A percentile compares a stretch with the other conserved stretches of the same genome.
phyloP scores from a whole-genome alignment of 2,888 invertebrate species.

The Agrotis segetum region DNA sequence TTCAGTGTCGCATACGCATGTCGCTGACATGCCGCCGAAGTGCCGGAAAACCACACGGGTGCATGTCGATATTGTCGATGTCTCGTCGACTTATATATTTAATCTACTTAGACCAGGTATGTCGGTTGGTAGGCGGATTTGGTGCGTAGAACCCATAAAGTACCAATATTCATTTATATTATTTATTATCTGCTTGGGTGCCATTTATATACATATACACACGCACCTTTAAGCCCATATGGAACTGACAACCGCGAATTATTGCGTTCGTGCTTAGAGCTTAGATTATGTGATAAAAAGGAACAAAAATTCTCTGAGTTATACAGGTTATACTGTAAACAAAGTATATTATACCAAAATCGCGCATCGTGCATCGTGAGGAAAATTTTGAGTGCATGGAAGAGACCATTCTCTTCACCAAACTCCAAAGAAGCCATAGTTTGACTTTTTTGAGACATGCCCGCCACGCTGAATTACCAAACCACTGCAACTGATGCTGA shows the following conservation, averaged over 20 bases:
- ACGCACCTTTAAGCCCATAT: not conserved
- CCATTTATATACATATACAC: not conserved
- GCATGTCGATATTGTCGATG: too few species aligned
- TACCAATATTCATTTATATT: slow-evolving; percentile 38
- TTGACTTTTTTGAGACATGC: too few species aligned
- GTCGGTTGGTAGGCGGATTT: not conserved
- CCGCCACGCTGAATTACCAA: too few species aligned
- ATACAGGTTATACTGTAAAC: too few species aligned
- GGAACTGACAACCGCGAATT: slow-evolving; percentile 11
- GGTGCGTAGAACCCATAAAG: slow-evolving; percentile 9
- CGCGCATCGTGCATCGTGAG: too few species aligned
- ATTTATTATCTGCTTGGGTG: slow-evolving; percentile 36
- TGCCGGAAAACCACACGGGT: too few species aligned
- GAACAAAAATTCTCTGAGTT: slow-evolving; percentile 1
- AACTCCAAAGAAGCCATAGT: not conserved
- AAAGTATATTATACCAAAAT: not conserved
- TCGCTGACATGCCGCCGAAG: too few species aligned
- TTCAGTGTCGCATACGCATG: too few species aligned
- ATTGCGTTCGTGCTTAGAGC: not conserved
- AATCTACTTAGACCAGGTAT: too few species aligned
- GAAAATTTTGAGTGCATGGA: not conserved
- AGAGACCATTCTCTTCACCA: too few species aligned
- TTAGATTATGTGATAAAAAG: slow-evolving; percentile 19
- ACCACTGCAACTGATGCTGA: too few species aligned
- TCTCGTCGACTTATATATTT: too few species aligned